Base-by-base conservation (phyloP, 2,797 vertebrate species). In the Perdix hodgsoniae region DNA sequence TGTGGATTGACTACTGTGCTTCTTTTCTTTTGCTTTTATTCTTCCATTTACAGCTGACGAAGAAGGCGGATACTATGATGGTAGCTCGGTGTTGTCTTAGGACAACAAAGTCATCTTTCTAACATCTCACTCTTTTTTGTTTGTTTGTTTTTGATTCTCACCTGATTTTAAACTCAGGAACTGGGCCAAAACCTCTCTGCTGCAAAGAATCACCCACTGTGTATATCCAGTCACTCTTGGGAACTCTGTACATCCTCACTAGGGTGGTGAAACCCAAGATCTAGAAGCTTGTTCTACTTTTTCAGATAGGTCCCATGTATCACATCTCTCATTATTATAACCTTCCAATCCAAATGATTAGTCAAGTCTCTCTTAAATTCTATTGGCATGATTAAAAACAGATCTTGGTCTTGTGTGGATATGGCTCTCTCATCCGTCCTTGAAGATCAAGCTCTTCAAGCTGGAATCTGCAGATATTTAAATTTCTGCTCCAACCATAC, bases 131-230 rank as follows among this genome's bases (percentile, higher is more conserved):
- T 83, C 18, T 63, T 67, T 50, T 14, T 17, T 44, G 64, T 60
- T 14, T 29, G 26, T 78, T 70, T 86, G 59, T 18, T 91, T 94
- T 91, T 92, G 71, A 73, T 93, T 64, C 70, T 94, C 6, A 8
- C 40, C 59, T 66, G 19, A 72, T 90, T 69, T 94, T 65, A 91
- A 92, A 84, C 60, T 88, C 89, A 88, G 86, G 89, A 96, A 96
- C 94, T 95, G 95, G 93, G 95, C 94, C 92, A 97, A 97, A 96
- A 91, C 79, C 71, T 84, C 91, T 91, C 86, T 94, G 87, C 88
- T 6, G 11, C 90, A 88, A 95, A 95, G 80, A 92, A 88, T 52
- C 0, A 14, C 49, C 88, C 83, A 84, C 83, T 95, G 83, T 44
- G 85, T 50, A 84, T 77, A 93, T 95, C 83, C 89, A 93, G 0